Percentiles rank a stretch among this genome's conserved stretches.
Conservation (phyloP, 2,113 vertebrate genomes). For the Acanthisitta chloris region DNA sequence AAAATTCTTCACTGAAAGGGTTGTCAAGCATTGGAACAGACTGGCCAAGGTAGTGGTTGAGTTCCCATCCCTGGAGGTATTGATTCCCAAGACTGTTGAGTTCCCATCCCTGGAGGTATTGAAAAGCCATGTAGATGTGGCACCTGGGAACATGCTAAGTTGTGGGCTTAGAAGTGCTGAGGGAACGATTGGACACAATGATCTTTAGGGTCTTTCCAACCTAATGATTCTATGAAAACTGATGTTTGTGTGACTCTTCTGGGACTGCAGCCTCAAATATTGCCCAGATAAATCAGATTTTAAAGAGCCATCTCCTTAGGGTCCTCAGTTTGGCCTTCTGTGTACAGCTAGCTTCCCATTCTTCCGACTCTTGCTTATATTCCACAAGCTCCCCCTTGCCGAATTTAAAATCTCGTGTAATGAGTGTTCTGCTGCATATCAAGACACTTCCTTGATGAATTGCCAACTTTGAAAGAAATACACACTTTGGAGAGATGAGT, state of each 20-base stretch:
- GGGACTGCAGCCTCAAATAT: neutral
- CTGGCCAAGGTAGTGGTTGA: neutral
- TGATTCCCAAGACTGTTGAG: no score
- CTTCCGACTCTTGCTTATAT: neutral
- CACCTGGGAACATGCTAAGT: neutral
- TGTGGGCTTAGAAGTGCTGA: neutral
- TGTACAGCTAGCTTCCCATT: neutral
- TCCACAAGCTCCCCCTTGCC: neutral
- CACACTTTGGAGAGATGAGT: neutral
- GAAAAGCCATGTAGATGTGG: fast-evolving
- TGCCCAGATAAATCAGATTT: neutral
- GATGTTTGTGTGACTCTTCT: neutral
- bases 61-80: neutral
- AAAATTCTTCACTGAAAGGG: neutral
- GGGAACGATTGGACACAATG: fast-evolving
- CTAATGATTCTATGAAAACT: neutral
- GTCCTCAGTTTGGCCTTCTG: neutral
- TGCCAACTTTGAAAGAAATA: neutral
- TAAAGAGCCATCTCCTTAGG: neutral
- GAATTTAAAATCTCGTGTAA: neutral
- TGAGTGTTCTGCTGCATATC: neutral
- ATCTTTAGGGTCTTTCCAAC: neutral
- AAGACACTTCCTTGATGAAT: neutral
- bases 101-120: neutral
- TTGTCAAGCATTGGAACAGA: neutral